Evolutionary conservation across 2,888 invertebrate species (phyloP).

Genomic region (Drosophila nr. fundita): DNA sequence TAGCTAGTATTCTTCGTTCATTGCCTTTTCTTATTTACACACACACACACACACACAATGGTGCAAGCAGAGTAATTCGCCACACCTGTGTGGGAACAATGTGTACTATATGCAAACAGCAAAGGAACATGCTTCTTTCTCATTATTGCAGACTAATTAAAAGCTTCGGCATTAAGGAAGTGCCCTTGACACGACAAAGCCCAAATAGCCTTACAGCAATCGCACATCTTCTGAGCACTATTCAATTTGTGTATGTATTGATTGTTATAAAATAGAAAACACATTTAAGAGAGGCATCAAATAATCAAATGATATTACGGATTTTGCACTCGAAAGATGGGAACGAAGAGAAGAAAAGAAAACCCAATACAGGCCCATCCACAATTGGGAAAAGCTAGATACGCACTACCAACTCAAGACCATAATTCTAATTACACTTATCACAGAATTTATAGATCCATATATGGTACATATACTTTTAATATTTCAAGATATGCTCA

Average conservation of each 20-base stretch:
- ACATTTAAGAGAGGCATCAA: not conserved
- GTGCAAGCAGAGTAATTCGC: not conserved
- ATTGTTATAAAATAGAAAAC: not conserved
- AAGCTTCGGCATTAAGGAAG: slow-evolving; percentile 9
- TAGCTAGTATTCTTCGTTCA: slow-evolving; percentile 39
- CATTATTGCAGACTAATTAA: slow-evolving; percentile 13
- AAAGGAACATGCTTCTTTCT: not conserved
- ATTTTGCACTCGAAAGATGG: no score
- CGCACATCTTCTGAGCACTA: not conserved
- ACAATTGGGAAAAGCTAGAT: not conserved
- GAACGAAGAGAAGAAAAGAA: not conserved
- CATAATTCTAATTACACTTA: not conserved
- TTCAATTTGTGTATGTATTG: not conserved
- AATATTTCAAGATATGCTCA: not conserved
- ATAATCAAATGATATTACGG: not conserved
- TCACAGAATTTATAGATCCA: not conserved
- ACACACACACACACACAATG: slow-evolving; percentile 25
- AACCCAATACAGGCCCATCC: not conserved
- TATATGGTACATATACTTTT: not conserved
- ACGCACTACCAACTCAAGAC: not conserved
- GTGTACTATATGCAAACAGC: not conserved
- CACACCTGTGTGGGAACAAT: not conserved
- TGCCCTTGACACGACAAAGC: slow-evolving; percentile 1
- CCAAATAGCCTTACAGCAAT: not conserved
- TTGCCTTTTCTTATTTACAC: slow-evolving; percentile 55